Percentiles rank a stretch among this genome's conserved stretches.
These are phyloP conservation scores for Dione juno DNA, from an alignment of 2,888 invertebrate species.

Conservation along the genomic window DNA sequence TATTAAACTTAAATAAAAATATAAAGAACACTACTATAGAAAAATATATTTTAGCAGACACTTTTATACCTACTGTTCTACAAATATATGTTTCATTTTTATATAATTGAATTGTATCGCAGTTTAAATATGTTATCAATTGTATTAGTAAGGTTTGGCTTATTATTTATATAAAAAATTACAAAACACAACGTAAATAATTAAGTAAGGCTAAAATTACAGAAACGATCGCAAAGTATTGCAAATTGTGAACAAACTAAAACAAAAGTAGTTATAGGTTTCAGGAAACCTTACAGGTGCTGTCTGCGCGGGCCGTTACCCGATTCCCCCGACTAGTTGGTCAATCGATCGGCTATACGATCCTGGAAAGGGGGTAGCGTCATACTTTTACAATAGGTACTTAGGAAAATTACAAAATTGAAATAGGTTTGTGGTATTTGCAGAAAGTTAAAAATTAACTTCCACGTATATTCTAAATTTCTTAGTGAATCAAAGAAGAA, in stretches of 20 bases:
- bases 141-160: not conserved
- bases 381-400: slow-evolving; percentile 33
- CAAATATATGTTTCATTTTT: too few relatives aligned
- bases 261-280: slow-evolving; percentile 70
- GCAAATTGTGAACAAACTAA: slow-evolving; percentile 61
- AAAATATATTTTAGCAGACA: not conserved
- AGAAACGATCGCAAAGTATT: slow-evolving; percentile 41
- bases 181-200: not conserved
- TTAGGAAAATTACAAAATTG: slow-evolving; percentile 35
- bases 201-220: slow-evolving; percentile 15
- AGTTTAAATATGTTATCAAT: too few relatives aligned
- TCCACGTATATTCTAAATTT: not conserved
- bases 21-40: not conserved
- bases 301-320: slow-evolving; percentile 57
- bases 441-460: not conserved
- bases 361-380: slow-evolving; percentile 34
- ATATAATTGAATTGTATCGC: too few relatives aligned
- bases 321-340: slow-evolving; percentile 48
- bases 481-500: not conserved
- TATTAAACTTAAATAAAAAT: too few relatives aligned
- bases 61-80: not conserved
- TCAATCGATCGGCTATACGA: slow-evolving; percentile 43
- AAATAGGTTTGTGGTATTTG: slow-evolving; percentile 33
- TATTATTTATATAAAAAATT: not conserved
- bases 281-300: slow-evolving; percentile 73